Percentiles rank a stretch among this genome's conserved stretches.
Evolutionary conservation across 1,140 invertebrate genomes (phyloP).

Genomic region (Scaptomyza pallida): DNA sequence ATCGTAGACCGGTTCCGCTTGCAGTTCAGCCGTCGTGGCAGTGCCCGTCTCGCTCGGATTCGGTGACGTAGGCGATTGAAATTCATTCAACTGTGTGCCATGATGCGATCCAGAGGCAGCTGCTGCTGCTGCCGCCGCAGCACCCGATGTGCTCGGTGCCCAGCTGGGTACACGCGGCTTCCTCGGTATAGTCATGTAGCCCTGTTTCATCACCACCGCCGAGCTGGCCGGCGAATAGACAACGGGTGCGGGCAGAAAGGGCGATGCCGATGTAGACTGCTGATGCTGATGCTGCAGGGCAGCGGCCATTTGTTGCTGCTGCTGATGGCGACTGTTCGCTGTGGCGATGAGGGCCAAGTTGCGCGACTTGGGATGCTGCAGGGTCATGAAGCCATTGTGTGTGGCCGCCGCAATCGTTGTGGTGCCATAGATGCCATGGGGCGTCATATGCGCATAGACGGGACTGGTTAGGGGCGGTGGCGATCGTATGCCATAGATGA

Average conservation of each 20-base stretch:
- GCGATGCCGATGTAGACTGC: conserved; percentile 86
- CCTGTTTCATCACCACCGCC: conserved; percentile 88
- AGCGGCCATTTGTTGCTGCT: conserved; percentile 81
- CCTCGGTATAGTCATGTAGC: conserved; percentile 93
- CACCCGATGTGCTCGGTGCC: conserved; percentile 86
- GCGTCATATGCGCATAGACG: conserved; percentile 81
- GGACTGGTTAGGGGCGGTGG: conserved; percentile 78
- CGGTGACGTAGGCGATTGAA: conserved; percentile 84
- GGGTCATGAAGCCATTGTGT: conserved; percentile 81
- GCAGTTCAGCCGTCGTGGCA: conserved; percentile 85
- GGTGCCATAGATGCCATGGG: conserved; percentile 80
- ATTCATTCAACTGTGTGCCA: conserved; percentile 78
- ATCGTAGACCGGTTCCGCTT: conserved; percentile 91
- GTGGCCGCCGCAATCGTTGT: conserved; percentile 68
- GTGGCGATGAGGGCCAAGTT: conserved; percentile 81
- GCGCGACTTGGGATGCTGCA: conserved; percentile 82
- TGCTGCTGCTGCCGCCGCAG: conserved; percentile 80
- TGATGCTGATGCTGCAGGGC: conserved; percentile 84
- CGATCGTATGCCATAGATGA: conserved; percentile 78
- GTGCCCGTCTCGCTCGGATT: conserved; percentile 85
- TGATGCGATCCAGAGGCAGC: conserved; percentile 83
- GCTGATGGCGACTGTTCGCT: conserved; percentile 84
- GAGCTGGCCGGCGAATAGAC: conserved; percentile 84
- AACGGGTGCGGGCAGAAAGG: conserved; percentile 86
- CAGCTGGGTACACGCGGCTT: conserved; percentile 92